phyloP scores from a whole-genome alignment of 2,797 vertebrate genomes.

The Gephyroberyx darwinii region DNA sequence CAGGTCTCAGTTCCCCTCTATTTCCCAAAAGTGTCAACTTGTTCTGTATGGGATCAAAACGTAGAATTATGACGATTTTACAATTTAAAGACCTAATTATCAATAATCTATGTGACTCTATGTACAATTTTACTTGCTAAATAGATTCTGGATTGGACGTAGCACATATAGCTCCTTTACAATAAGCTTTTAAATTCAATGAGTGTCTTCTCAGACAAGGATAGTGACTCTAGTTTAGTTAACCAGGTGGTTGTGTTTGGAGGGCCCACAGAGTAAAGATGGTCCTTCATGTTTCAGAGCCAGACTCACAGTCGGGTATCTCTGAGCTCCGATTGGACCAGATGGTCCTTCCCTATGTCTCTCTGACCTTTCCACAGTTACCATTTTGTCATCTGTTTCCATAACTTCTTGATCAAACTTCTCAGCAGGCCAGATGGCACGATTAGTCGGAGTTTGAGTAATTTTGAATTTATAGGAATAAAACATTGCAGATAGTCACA shows the following conservation, averaged over 20 bases:
- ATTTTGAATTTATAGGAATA: conserved; percentile 8
- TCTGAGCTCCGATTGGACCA: conserved; percentile 72
- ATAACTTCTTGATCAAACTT: conserved; percentile 56
- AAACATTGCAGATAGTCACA: conserved; percentile 8
- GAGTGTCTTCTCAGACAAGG: conserved; percentile 1
- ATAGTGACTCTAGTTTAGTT: neutral
- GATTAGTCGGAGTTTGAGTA: conserved; percentile 31
- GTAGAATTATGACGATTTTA: too few species aligned
- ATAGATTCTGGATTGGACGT: neutral
- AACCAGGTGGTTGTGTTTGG: conserved; percentile 36
- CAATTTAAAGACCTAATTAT: too few species aligned
- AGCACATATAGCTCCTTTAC: neutral
- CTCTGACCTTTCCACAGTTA: conserved; percentile 69
- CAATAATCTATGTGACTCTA: too few species aligned
- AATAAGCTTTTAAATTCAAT: neutral
- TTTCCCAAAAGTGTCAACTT: too few species aligned
- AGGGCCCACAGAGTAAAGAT: conserved; percentile 58
- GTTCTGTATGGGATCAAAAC: too few species aligned
- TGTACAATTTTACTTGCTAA: too few species aligned
- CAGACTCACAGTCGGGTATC: conserved; percentile 69
- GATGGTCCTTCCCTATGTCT: conserved; percentile 69
- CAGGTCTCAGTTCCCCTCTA: neutral
- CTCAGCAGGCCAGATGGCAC: conserved; percentile 61
- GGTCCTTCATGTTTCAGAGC: conserved; percentile 61
- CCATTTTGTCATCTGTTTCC: conserved; percentile 65